Evolutionary conservation across 2,797 vertebrate genomes (phyloP), one percentile per base, ranked within the genome.

Genomic region (Anguilla marmorata): DNA sequence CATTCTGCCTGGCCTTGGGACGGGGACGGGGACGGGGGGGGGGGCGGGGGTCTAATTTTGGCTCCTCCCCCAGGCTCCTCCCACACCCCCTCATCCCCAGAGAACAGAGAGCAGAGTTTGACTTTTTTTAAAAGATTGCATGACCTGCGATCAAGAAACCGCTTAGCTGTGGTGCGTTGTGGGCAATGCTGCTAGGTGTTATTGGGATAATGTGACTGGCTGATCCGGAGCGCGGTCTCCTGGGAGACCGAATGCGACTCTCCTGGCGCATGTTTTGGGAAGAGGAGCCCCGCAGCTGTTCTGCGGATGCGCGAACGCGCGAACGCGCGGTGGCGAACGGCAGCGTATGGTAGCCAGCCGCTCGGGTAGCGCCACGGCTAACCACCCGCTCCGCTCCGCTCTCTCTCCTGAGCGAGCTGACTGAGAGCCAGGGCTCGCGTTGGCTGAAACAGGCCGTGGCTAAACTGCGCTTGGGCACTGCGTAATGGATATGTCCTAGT

Each of bases 301-400:
- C 21, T n/a, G 3, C 24, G 2, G 6, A 66, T 6, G 0, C 24
- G 4, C 0, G 1, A 3, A 9, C 60, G 0, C 24, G 4, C 0
- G 1, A 3, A 9, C 60, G 19, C 66, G 7, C 27, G n/a, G 24
- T 2, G 37, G 37, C 37, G 37, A 0, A 37, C 37, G 37, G 58
- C 8, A 30, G 27, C 66, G 14, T n/a, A 72, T 2, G 52, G 21
- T 21, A 19, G n/a, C 24, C 0, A 3, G 41, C 14, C 76, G 86
- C 50, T 54, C 27, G 7, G 24, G 7, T 14, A 45, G 63, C 41
- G 48, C n/a, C 0, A 16, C 52, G 27, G n/a, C 72, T 45, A 74
- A n/a, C 74, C 63, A n/a, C 3, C 2, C 60, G 19, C 8, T 56
- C 54, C 16, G 54, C 9, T 56, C 54, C 9, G 54, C 9, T 60